Evolutionary conservation across 1,140 invertebrate genomes (phyloP), one percentile per base, ranked within the genome.

Genomic region (Sitophilus oryzae): DNA sequence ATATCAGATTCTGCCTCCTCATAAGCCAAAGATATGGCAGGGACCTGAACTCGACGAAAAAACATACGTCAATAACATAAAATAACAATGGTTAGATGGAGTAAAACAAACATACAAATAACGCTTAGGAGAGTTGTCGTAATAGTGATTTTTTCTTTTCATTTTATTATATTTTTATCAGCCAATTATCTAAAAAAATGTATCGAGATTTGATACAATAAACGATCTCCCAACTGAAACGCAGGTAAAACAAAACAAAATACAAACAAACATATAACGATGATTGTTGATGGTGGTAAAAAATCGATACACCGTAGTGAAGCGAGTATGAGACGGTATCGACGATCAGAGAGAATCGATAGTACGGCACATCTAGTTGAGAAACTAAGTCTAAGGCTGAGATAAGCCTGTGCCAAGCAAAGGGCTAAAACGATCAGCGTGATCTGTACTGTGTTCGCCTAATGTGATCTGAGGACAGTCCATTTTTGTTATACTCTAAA

Each of bases 1-100:
- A 99, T 99, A 85, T 99, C 96, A 77, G 90, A 93, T 82, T 99
- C 96, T 69, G 96, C 93, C 80, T 93, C 86, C 85, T 99, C 96
- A 82, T 99, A 99, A 76, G 96, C 96, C 80, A 99, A 84, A 70
- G 96, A 98, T 82, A 99, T 99, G 78, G 96, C 96, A 74, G 96
- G 96, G 75, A 98, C 89, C 91, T 94, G 81, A 74, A 73, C 75
- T 78, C 71, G 77, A 73, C 61, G 59, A 68, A 68, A 70, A 71
- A 68, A 68, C 46, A 66, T 58, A 66, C 60, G 59, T 69, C 66
- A 70, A 66, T 62, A 61, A 51, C 35, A 25, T 14, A 59, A 61
- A 58, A 62, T 19, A 25, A 52, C 56, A 50, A n/a, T n/a, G n/a
- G n/a, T n/a, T n/a, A n/a, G n/a, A n/a, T n/a, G n/a, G n/a, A n/a